Conservation (phyloP, 2,113 vertebrate genomes). For the Scortum barcoo region DNA sequence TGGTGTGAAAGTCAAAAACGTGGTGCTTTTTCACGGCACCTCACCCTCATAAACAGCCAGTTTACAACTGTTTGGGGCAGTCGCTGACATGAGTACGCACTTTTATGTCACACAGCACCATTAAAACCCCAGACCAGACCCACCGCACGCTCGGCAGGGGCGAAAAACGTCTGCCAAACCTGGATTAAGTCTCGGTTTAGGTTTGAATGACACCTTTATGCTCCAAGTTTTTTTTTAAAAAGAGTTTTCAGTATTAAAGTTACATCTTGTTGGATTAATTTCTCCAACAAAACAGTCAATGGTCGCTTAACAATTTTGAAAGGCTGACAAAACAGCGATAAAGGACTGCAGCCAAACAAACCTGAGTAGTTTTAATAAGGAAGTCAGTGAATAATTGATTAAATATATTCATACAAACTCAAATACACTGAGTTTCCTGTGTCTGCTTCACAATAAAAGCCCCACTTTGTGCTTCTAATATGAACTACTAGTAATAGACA, state of each 20-base stretch:
- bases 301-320: too few species aligned
- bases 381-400: not conserved
- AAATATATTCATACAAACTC: not conserved
- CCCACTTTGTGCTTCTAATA: not conserved
- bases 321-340: too few species aligned
- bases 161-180: conserved; percentile 47
- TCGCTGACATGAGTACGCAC: conserved; percentile 79
- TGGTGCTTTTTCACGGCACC: conserved; percentile 69
- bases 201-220: conserved; percentile 60
- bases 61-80: conserved; percentile 81
- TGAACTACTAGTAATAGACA: not conserved
- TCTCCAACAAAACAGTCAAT: not conserved
- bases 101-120: conserved; percentile 74
- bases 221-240: not conserved
- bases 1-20: conserved; percentile 74
- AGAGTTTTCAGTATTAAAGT: conserved; percentile 10
- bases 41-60: conserved; percentile 81
- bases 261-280: conserved; percentile 11
- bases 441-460: not conserved
- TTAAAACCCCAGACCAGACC: conserved; percentile 78
- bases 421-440: not conserved
- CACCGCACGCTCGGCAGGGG: conserved; percentile 64
- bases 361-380: not conserved
- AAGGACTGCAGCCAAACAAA: too few species aligned
- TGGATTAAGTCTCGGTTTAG: conserved; percentile 48